Conservation (phyloP, 2,797 vertebrate genomes). For the Adelosebastes latens region DNA sequence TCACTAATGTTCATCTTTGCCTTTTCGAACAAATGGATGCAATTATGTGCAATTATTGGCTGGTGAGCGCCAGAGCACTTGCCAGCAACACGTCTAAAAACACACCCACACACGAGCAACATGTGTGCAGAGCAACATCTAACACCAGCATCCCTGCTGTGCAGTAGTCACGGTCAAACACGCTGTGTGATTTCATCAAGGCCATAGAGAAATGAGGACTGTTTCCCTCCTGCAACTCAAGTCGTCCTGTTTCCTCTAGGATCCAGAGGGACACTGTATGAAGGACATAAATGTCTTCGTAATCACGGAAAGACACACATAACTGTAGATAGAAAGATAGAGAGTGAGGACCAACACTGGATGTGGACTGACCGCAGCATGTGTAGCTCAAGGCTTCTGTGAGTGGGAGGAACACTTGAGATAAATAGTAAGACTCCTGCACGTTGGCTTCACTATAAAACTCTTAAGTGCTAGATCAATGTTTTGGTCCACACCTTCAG, state of each 20-base stretch:
- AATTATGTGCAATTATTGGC: constrained; percentile 84
- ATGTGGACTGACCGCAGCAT: constrained; percentile 22
- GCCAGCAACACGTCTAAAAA: constrained; percentile 64
- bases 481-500: constrained; percentile 40
- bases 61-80: constrained; percentile 67
- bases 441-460: constrained; percentile 35
- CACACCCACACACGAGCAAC: constrained; percentile 64
- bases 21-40: constrained; percentile 72
- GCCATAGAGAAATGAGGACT: neutral
- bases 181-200: constrained; percentile 18
- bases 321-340: neutral
- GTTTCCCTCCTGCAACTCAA: neutral
- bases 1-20: constrained; percentile 67
- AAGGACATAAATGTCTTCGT: neutral
- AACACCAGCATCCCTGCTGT: constrained; percentile 22
- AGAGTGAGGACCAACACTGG: neutral
- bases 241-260: neutral
- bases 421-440: constrained; percentile 38
- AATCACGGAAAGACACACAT: constrained; percentile 15
- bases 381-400: constrained; percentile 51
- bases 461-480: constrained; percentile 20
- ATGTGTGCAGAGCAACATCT: constrained; percentile 38
- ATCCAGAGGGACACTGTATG: neutral
- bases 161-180: constrained; percentile 4
- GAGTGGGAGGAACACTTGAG: constrained; percentile 57